Evolutionary conservation across 1,140 invertebrate genomes (phyloP).

Genomic region (Meloidogyne chitwoodi): DNA sequence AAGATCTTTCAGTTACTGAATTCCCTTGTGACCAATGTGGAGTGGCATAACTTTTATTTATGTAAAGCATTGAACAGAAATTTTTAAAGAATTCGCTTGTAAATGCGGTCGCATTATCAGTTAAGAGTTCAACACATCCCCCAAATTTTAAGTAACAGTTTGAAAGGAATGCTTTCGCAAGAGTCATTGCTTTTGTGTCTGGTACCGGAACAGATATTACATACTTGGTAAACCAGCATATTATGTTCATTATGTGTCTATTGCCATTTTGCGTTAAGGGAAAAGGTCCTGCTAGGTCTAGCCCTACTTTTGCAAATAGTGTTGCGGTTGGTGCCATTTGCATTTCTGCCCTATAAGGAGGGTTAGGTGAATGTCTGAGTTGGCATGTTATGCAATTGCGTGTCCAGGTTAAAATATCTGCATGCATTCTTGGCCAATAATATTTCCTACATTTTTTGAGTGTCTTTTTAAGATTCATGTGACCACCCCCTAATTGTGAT

Average conservation of each 20-base stretch:
- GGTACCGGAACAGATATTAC: conserved; percentile 16
- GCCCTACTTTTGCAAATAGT: background rate
- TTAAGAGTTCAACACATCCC: background rate
- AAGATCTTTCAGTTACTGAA: conserved; percentile 4
- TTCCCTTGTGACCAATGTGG: conserved; percentile 29
- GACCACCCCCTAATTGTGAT: conserved; percentile 9
- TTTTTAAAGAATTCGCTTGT: conserved; percentile 18
- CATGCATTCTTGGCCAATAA: conserved; percentile 22
- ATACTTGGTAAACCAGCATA: conserved; percentile 20
- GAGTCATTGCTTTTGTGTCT: background rate
- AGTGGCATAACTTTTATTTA: conserved; percentile 13
- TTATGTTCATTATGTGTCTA: conserved; percentile 13
- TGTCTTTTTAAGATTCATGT: conserved; percentile 14
- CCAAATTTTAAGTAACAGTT: conserved; percentile 22
- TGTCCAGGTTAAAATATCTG: background rate
- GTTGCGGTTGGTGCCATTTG: background rate
- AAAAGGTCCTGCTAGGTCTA: conserved; percentile 18
- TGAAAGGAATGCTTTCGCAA: conserved; percentile 13
- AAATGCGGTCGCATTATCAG: conserved; percentile 25
- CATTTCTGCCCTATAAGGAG: background rate
- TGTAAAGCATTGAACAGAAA: conserved; percentile 15
- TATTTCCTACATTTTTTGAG: conserved; percentile 16
- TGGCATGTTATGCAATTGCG: conserved; percentile 17
- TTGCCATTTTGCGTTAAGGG: background rate
- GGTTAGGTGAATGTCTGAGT: background rate